Percentiles rank a stretch among this genome's conserved stretches.
These are phyloP conservation scores for Rhorus exstirpatorius DNA, from an alignment of 2,888 invertebrate species.

Conservation along the genomic window DNA sequence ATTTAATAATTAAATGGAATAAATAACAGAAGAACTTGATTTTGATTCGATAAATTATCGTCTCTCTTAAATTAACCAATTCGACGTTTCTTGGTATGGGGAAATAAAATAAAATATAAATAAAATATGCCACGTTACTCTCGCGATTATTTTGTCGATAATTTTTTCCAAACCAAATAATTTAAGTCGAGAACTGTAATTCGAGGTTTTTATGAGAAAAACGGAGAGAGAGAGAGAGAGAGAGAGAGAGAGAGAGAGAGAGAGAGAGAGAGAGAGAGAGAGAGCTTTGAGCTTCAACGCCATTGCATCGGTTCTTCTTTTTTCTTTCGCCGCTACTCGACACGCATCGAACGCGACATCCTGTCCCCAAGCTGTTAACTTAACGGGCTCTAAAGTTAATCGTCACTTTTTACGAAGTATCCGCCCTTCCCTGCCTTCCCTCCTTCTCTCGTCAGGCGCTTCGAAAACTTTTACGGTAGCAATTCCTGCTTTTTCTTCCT, in stretches of 20 bases:
- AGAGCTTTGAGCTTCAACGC: constrained; percentile 32
- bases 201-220: neutral
- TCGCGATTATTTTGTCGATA: too few relatives aligned
- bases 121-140: too few relatives aligned
- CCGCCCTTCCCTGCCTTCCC: too few relatives aligned
- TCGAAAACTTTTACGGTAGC: constrained; percentile 67
- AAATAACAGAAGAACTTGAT: too few relatives aligned
- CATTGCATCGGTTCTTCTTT: constrained; percentile 26
- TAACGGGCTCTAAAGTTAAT: constrained; percentile 76
- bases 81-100: too few relatives aligned
- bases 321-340: constrained; percentile 7
- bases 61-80: too few relatives aligned
- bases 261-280: neutral
- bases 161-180: neutral
- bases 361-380: constrained; percentile 69
- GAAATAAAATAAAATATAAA: too few relatives aligned
- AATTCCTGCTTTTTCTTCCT: constrained; percentile 7
- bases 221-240: neutral
- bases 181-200: neutral
- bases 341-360: constrained; percentile 48
- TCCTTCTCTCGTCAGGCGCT: constrained; percentile 41
- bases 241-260: constrained; percentile 4
- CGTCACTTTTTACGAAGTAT: constrained; percentile 69
- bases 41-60: too few relatives aligned
- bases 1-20: too few relatives aligned